phyloP scores from a whole-genome alignment of 2,797 vertebrate species.

The Rallus crepitans region DNA sequence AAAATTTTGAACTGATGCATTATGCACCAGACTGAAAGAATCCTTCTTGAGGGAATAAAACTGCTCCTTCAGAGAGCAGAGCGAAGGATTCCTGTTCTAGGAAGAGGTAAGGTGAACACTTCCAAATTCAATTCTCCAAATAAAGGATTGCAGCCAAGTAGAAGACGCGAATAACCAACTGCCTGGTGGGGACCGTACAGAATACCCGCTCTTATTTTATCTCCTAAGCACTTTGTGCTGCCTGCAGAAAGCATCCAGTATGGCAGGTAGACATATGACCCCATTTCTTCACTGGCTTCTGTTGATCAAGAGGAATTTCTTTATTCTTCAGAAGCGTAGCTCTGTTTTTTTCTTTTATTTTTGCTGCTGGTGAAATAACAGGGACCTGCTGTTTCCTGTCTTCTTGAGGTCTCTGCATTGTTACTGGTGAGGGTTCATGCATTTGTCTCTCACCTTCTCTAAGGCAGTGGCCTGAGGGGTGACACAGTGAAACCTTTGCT shows the following conservation, averaged over 20 bases:
- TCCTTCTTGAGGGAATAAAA: slow-evolving; percentile 61
- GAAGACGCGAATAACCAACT: not conserved
- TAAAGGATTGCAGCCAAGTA: slow-evolving; percentile 18
- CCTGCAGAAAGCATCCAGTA: not conserved
- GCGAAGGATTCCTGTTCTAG: slow-evolving; percentile 29
- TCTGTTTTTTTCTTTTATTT: not conserved
- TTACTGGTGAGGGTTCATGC: not conserved
- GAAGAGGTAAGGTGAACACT: slow-evolving; percentile 37
- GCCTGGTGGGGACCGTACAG: not conserved
- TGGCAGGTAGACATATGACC: not conserved
- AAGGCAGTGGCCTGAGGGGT: not conserved
- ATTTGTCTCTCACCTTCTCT: fast-evolving
- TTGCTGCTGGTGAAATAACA: not conserved
- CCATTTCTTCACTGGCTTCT: not conserved
- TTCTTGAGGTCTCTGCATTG: not conserved
- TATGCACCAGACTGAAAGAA: slow-evolving; percentile 63
- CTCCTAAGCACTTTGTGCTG: not conserved
- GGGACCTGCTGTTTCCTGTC: not conserved
- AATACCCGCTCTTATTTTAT: not conserved
- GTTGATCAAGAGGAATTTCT: not conserved
- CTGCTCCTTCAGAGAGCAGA: slow-evolving; percentile 42
- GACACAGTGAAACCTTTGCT: not conserved
- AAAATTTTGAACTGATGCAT: slow-evolving; percentile 58
- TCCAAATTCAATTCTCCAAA: slow-evolving; percentile 36
- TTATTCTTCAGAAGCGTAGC: not conserved